These are phyloP conservation scores for Acleris cristana DNA, from an alignment of 2,888 invertebrate genomes.

Conservation along the genomic window DNA sequence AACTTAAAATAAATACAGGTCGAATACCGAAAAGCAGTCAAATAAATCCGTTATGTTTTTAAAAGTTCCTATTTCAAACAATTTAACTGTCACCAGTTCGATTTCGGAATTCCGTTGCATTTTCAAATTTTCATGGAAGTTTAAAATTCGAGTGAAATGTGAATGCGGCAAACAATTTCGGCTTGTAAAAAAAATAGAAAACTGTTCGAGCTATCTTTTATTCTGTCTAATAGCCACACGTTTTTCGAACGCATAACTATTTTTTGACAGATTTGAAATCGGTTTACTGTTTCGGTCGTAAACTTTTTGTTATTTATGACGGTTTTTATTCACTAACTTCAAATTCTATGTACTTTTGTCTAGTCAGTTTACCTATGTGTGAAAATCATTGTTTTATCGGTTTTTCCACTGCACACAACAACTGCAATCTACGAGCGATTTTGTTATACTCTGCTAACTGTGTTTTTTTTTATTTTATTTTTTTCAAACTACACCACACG, in stretches of 20 bases:
- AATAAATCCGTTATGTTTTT: background rate
- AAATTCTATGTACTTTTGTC: no score
- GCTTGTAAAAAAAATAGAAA: slow-evolving; percentile 11
- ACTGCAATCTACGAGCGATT: no score
- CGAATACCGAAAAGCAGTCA: background rate
- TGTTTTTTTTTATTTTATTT: no score
- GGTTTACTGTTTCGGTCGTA: background rate
- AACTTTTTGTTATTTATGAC: slow-evolving; percentile 6
- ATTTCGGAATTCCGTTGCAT: slow-evolving; percentile 10
- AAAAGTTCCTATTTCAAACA: slow-evolving; percentile 8
- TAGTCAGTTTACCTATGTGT: no score
- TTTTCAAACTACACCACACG: no score
- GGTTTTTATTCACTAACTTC: background rate
- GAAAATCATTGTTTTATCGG: no score
- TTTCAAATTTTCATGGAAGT: slow-evolving; percentile 1
- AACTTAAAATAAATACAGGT: slow-evolving; percentile 4
- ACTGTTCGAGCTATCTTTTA: background rate
- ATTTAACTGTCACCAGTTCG: slow-evolving; percentile 4
- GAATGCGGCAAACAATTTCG: slow-evolving; percentile 4
- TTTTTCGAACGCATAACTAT: slow-evolving; percentile 2
- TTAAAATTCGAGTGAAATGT: slow-evolving; percentile 1
- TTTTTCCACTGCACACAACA: no score
- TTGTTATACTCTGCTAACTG: no score
- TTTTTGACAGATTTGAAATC: slow-evolving; percentile 8
- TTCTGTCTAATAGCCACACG: background rate